phyloP scores from a whole-genome alignment of 2,113 vertebrate genomes.

The Lophura nycthemera region DNA sequence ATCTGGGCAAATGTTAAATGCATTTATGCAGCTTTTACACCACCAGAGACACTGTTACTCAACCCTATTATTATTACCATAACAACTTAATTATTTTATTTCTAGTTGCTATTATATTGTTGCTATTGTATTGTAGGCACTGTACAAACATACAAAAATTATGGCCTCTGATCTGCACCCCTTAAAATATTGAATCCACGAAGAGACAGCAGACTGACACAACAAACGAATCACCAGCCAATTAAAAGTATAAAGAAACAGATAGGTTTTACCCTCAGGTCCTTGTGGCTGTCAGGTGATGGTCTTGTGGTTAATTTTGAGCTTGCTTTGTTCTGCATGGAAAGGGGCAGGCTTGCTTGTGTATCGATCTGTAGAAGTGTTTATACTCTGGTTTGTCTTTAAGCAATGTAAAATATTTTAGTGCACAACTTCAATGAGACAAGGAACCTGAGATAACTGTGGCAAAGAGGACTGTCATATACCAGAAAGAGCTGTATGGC shows the following conservation, averaged over 20 bases:
- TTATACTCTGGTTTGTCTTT: neutral
- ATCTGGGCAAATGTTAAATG: neutral
- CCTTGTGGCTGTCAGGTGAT: neutral
- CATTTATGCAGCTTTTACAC: slow-evolving; percentile 18
- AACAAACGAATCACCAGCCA: neutral
- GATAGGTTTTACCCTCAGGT: neutral
- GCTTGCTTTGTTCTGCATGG: neutral
- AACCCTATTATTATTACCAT: neutral
- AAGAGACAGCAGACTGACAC: neutral
- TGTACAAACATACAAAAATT: neutral
- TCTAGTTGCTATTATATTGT: neutral
- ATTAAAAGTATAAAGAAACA: neutral
- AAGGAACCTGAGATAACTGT: neutral
- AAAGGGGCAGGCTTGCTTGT: neutral
- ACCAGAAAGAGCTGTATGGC: neutral
- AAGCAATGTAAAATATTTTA: neutral
- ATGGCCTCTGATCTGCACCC: slow-evolving; percentile 1
- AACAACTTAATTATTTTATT: slow-evolving; percentile 44
- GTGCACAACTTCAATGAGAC: neutral
- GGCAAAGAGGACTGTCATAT: neutral
- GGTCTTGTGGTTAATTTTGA: neutral
- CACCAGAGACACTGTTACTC: slow-evolving; percentile 10
- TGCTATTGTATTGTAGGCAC: neutral
- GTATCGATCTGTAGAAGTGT: neutral
- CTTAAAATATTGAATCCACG: neutral